Percentiles rank a stretch among this genome's conserved stretches.
Evolutionary conservation across 2,797 vertebrate species (phyloP).

Genomic region (Fistularia commersonii): DNA sequence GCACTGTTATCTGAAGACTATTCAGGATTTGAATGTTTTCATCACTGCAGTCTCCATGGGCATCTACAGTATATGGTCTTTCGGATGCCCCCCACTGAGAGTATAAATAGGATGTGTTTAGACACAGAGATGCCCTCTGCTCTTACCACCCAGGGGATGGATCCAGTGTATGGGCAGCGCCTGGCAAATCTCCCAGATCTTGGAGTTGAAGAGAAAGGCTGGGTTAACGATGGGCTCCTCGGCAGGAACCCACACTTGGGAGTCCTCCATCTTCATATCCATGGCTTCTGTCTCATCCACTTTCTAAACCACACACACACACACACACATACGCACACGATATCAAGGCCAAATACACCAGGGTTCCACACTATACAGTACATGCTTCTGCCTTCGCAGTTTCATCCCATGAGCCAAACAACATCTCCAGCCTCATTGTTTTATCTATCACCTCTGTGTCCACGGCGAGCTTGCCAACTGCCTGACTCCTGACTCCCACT

Average conservation of each 20-base stretch:
- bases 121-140: slow-evolving; percentile 55
- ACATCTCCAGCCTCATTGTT: slow-evolving; percentile 41
- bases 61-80: slow-evolving; percentile 20
- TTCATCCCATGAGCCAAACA: slow-evolving; percentile 31
- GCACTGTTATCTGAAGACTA: background rate
- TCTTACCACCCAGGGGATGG: slow-evolving; percentile 85
- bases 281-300: slow-evolving; percentile 77
- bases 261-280: slow-evolving; percentile 85
- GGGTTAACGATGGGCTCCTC: slow-evolving; percentile 89
- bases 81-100: slow-evolving; percentile 46
- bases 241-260: slow-evolving; percentile 89
- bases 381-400: slow-evolving; percentile 35
- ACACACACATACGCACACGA: slow-evolving; percentile 15
- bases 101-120: slow-evolving; percentile 62
- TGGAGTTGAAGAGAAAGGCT: slow-evolving; percentile 89
- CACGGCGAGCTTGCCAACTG: slow-evolving; percentile 44
- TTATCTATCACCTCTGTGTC: slow-evolving; percentile 58
- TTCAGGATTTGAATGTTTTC: slow-evolving; percentile 1
- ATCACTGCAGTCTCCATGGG: slow-evolving; percentile 17
- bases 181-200: slow-evolving; percentile 92
- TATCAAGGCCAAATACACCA: slow-evolving; percentile 14
- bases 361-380: slow-evolving; percentile 6
- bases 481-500: slow-evolving; percentile 53
- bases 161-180: slow-evolving; percentile 95
- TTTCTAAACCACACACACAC: slow-evolving; percentile 61